These are phyloP conservation scores for Leptodactylus fuscus DNA, from an alignment of 2,113 vertebrate genomes.

Conservation along the genomic window DNA sequence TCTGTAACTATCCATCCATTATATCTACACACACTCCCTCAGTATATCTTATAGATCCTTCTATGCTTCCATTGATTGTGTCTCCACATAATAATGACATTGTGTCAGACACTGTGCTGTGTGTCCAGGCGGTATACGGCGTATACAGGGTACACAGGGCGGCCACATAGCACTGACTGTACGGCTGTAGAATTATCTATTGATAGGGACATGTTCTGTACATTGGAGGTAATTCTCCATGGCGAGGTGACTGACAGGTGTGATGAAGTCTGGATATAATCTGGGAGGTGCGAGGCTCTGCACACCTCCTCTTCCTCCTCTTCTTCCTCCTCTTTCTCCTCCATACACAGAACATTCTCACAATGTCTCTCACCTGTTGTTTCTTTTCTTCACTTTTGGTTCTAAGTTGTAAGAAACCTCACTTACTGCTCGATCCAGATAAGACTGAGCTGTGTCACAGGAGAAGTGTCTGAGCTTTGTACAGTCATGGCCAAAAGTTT, in stretches of 20 bases:
- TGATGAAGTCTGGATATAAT: no score
- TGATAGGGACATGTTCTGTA: background rate
- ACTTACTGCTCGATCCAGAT: background rate
- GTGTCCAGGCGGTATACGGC: no score
- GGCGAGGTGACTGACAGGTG: background rate
- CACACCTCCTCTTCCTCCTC: no score
- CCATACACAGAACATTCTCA: background rate
- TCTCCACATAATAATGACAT: constrained; percentile 10
- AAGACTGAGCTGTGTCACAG: background rate
- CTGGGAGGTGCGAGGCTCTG: no score
- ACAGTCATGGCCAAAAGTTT: no score
- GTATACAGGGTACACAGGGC: no score
- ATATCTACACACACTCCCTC: background rate
- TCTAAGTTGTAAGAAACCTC: background rate
- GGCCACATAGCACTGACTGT: background rate
- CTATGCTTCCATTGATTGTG: background rate
- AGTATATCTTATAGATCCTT: background rate
- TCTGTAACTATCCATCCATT: constrained; percentile 6
- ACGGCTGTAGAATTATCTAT: background rate
- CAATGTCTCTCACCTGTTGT: background rate
- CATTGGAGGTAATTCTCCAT: background rate
- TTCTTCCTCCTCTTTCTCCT: no score
- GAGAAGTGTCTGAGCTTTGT: background rate
- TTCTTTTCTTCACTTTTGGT: background rate
- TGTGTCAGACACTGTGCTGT: background rate